Evolutionary conservation across 2,797 vertebrate species (phyloP).

Genomic region (Acomys russatus): DNA sequence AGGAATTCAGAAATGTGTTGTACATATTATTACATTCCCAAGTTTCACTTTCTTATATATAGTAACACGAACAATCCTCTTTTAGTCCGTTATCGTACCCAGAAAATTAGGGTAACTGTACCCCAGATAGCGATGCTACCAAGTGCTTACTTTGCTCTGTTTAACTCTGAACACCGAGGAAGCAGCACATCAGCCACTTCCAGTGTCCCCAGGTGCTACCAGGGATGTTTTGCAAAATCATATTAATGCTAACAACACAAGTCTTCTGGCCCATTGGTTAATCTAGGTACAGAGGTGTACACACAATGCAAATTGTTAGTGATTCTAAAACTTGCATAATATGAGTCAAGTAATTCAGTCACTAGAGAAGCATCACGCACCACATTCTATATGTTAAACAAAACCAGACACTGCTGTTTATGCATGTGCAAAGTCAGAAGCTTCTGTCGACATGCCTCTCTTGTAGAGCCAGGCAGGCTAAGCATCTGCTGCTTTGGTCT

Average conservation of each 20-base stretch:
- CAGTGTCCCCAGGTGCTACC: neutral
- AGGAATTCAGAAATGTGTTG: neutral
- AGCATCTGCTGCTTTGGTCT: slow-evolving; percentile 28
- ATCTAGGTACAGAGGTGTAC: neutral
- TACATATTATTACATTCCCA: neutral
- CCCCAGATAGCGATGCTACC: neutral
- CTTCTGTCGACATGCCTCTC: neutral
- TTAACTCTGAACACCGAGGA: slow-evolving; percentile 1
- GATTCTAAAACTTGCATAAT: slow-evolving; percentile 48
- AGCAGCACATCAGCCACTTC: neutral
- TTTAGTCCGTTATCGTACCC: neutral
- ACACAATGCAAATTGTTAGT: slow-evolving; percentile 26
- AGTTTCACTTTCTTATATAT: neutral
- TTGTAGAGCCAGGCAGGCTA: neutral
- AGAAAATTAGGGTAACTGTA: neutral
- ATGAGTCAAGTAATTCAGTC: neutral
- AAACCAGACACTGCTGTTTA: slow-evolving; percentile 14
- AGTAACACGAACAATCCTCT: neutral
- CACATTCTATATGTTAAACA: slow-evolving; percentile 20
- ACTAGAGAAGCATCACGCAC: neutral
- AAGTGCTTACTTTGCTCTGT: neutral
- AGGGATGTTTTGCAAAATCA: slow-evolving; percentile 49
- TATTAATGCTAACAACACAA: neutral
- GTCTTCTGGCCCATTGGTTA: slow-evolving; percentile 18
- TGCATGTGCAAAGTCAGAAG: neutral